phyloP scores from a whole-genome alignment of 2,797 vertebrate species.

The Eupleurogrammus muticus region DNA sequence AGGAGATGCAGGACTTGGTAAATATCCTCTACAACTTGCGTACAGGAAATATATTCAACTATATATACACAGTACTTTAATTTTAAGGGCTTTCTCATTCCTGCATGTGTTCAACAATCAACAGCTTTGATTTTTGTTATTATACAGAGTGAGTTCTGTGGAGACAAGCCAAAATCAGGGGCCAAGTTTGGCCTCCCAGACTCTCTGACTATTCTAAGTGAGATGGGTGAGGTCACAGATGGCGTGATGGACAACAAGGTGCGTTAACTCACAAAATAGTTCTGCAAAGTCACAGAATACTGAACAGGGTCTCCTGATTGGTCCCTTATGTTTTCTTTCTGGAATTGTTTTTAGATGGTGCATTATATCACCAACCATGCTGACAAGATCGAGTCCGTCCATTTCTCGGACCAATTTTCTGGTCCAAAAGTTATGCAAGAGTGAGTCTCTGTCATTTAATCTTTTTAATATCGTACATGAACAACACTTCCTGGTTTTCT shows the following conservation, averaged over 20 bases:
- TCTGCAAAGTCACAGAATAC: not conserved
- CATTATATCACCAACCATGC: constrained; percentile 96
- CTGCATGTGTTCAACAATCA: not conserved
- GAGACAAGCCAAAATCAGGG: constrained; percentile 98
- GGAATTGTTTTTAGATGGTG: constrained; percentile 88
- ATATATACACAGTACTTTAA: not conserved
- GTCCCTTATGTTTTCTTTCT: not conserved
- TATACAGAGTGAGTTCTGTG: constrained; percentile 96
- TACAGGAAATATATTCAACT: not conserved
- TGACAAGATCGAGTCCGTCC: constrained; percentile 99
- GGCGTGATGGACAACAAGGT: constrained; percentile 99
- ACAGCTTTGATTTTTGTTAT: not conserved
- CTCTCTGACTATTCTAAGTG: constrained; percentile 92
- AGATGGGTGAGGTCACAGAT: constrained; percentile 99
- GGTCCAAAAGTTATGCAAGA: constrained; percentile 99
- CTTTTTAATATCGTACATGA: not conserved
- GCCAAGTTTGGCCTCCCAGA: constrained; percentile 95
- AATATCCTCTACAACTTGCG: constrained; percentile 23
- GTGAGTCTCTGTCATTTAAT: constrained; percentile 79
- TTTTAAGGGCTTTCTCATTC: not conserved
- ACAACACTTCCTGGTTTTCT: not conserved
- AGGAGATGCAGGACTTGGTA: constrained; percentile 99
- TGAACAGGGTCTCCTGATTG: not conserved
- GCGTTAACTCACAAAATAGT: constrained; percentile 12
- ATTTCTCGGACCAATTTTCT: constrained; percentile 99